phyloP scores from a whole-genome alignment of 2,888 invertebrate genomes.

The Luffia ferchaultella region DNA sequence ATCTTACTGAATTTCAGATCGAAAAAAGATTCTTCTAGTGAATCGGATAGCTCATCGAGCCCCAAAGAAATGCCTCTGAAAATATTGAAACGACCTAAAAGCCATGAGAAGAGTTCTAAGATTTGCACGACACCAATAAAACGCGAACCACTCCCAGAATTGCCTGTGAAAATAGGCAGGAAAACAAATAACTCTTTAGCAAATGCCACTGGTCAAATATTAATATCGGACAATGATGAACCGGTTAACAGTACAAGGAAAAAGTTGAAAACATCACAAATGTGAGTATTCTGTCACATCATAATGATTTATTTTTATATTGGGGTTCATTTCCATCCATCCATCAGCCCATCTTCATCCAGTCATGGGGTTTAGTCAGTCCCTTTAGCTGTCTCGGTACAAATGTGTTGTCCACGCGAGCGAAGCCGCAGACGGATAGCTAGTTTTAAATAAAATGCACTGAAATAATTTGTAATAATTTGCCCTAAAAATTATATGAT shows the following conservation, averaged over 20 bases:
- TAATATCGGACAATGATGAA: slow-evolving; percentile 69
- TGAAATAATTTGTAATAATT: too few relatives aligned
- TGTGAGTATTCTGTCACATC: slow-evolving; percentile 49
- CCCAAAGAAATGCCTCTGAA: slow-evolving; percentile 48
- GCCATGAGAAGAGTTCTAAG: slow-evolving; percentile 45
- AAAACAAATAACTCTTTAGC: slow-evolving; percentile 89
- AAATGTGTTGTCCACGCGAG: too few relatives aligned
- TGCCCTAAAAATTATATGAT: too few relatives aligned
- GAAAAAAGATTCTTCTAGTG: slow-evolving; percentile 41
- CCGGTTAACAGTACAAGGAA: slow-evolving; percentile 56
- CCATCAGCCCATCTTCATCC: too few relatives aligned
- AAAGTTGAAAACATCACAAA: slow-evolving; percentile 73
- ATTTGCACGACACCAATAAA: slow-evolving; percentile 40
- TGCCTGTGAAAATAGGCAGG: slow-evolving; percentile 66
- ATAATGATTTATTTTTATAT: too few relatives aligned
- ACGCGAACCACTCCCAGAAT: slow-evolving; percentile 44
- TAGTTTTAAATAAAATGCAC: too few relatives aligned
- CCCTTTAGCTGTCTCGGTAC: too few relatives aligned
- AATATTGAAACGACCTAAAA: slow-evolving; percentile 34
- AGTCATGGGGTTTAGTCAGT: too few relatives aligned
- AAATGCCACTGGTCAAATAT: slow-evolving; percentile 83
- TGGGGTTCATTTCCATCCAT: too few relatives aligned
- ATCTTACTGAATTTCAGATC: slow-evolving; percentile 25
- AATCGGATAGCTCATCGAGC: slow-evolving; percentile 23
- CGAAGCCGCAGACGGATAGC: too few relatives aligned